Evolutionary conservation across 64 coral and sea anemone genomes (phyloP).

Genomic region (Hydrozoanthus tunicans): DNA sequence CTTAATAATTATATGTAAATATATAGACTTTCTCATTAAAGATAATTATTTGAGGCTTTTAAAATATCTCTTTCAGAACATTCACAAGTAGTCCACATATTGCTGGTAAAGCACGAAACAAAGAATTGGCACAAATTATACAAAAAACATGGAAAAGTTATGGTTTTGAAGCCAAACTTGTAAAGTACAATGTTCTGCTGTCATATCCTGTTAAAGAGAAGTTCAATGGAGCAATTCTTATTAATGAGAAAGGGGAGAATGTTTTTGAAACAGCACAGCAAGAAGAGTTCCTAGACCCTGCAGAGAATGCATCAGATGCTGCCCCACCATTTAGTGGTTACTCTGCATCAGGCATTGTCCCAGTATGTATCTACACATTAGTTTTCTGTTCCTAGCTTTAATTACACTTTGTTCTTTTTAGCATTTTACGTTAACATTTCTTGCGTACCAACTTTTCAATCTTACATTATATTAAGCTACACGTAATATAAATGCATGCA

Average conservation of each 20-base stretch:
- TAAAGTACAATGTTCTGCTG: constrained; percentile 83
- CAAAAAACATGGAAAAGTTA: constrained; percentile 65
- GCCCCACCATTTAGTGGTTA: constrained; percentile 82
- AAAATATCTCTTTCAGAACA: constrained; percentile 53
- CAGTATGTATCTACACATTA: constrained; percentile 29
- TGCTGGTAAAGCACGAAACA: constrained; percentile 72
- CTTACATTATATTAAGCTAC: too few relatives aligned
- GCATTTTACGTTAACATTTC: too few relatives aligned
- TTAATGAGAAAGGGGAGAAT: constrained; percentile 57
- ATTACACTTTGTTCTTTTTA: too few relatives aligned
- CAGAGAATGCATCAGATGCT: constrained; percentile 62
- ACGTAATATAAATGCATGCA: too few relatives aligned
- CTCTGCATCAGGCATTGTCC: constrained; percentile 69
- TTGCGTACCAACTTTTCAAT: too few relatives aligned
- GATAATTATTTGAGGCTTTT: background rate
- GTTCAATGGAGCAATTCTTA: constrained; percentile 71
- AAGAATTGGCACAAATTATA: constrained; percentile 74
- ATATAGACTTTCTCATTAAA: too few relatives aligned
- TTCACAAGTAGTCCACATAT: constrained; percentile 77
- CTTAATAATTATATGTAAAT: too few relatives aligned
- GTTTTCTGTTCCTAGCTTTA: too few relatives aligned
- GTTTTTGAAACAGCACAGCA: constrained; percentile 62
- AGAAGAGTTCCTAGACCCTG: constrained; percentile 64
- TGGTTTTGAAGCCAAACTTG: constrained; percentile 79
- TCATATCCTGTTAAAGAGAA: constrained; percentile 80